Conservation (phyloP, 2,888 invertebrate species). For the Chironomus tentans region DNA sequence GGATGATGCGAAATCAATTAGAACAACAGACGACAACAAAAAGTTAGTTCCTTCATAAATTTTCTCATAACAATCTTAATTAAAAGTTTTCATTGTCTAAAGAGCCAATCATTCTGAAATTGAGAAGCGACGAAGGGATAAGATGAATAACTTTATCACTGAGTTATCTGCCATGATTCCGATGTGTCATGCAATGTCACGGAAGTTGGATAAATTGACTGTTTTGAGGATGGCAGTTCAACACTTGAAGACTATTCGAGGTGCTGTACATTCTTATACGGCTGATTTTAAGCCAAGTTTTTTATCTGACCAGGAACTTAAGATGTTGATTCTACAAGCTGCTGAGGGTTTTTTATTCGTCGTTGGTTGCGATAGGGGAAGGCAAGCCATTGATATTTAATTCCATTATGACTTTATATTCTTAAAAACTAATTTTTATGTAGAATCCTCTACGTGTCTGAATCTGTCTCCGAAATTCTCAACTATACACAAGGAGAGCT, state of each 20-base stretch:
- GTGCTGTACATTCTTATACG: slow-evolving; percentile 64
- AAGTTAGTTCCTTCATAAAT: slow-evolving; percentile 46
- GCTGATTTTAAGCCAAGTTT: slow-evolving; percentile 71
- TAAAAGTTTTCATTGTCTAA: slow-evolving; percentile 31
- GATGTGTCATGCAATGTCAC: slow-evolving; percentile 87
- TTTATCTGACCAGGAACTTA: slow-evolving; percentile 77
- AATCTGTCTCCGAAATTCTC: slow-evolving; percentile 72
- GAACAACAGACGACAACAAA: slow-evolving; percentile 57
- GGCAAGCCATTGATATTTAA: background rate
- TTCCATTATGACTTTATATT: too few relatives aligned
- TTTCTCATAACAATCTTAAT: background rate
- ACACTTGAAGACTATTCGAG: slow-evolving; percentile 70
- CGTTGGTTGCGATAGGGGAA: slow-evolving; percentile 83
- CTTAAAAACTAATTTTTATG: slow-evolving; percentile 30
- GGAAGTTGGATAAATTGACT: slow-evolving; percentile 89
- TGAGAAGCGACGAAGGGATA: slow-evolving; percentile 86
- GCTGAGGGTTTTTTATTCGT: slow-evolving; percentile 88
- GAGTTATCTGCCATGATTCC: slow-evolving; percentile 85
- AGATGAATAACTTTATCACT: slow-evolving; percentile 89
- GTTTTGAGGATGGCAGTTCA: slow-evolving; percentile 86
- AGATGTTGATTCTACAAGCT: slow-evolving; percentile 73
- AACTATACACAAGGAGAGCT: slow-evolving; percentile 81
- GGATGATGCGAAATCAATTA: slow-evolving; percentile 58
- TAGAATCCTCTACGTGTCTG: slow-evolving; percentile 77
- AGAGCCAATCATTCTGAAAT: slow-evolving; percentile 96